Evolutionary conservation across 2,888 invertebrate species (phyloP).

Genomic region (Molorchus minor): DNA sequence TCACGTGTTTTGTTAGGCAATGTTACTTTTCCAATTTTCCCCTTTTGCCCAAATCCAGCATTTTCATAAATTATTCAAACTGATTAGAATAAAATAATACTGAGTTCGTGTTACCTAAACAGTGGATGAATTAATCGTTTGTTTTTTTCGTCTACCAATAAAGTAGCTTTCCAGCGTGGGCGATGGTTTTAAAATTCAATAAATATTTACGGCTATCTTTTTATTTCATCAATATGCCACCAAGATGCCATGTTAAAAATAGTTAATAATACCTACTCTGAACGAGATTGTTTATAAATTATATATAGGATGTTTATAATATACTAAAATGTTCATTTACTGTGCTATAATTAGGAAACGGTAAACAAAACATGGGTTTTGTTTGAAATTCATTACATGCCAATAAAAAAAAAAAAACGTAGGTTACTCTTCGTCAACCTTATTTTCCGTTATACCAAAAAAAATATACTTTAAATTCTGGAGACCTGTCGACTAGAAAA

Average conservation of each 20-base stretch:
- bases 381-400: neutral
- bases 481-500: neutral
- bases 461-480: neutral
- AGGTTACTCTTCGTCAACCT: neutral
- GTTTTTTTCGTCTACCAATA: neutral
- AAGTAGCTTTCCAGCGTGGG: neutral
- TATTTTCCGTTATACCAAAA: neutral
- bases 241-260: neutral
- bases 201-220: neutral
- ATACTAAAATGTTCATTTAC: constrained; percentile 5
- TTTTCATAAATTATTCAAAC: neutral
- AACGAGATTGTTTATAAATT: neutral
- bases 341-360: constrained; percentile 3
- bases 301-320: constrained; percentile 4
- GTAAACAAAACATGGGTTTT: constrained; percentile 12
- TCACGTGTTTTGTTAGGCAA: no score
- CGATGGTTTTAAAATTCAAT: neutral
- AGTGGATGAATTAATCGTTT: neutral
- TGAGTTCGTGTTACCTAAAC: neutral
- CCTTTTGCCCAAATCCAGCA: neutral
- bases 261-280: neutral
- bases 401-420: neutral
- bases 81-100: neutral
- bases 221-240: neutral
- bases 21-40: no score